Percentiles rank a stretch among this genome's conserved stretches.
These are phyloP conservation scores for Lepidocyrtoides sp. DNA, from an alignment of 2,888 invertebrate species.

Conservation along the genomic window DNA sequence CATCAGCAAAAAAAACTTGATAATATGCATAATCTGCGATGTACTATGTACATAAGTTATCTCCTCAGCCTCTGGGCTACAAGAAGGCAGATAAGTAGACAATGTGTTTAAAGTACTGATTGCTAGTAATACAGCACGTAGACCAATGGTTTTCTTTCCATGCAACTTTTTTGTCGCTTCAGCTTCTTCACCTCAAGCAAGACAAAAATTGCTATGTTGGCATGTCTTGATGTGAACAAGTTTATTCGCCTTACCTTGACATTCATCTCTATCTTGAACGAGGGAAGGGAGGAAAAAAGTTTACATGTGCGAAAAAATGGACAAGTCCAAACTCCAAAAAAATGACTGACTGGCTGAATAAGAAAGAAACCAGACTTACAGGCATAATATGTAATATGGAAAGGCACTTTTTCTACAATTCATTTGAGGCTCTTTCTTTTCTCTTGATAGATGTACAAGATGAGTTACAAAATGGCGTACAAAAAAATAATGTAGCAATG, in stretches of 20 bases:
- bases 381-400: neutral
- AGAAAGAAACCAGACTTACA: slow-evolving; percentile 22
- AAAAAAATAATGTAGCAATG: neutral
- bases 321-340: slow-evolving; percentile 48
- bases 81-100: neutral
- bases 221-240: slow-evolving; percentile 51
- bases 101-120: neutral
- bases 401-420: neutral
- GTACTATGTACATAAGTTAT: neutral
- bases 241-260: slow-evolving; percentile 65
- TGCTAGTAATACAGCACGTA: slow-evolving; percentile 11
- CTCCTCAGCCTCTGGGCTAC: neutral
- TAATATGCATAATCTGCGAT: no score
- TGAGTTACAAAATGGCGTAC: neutral
- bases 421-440: neutral
- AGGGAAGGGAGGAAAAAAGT: neutral
- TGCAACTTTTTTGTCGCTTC: neutral
- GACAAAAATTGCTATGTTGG: neutral
- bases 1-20: neutral
- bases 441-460: neutral
- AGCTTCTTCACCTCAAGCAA: no score
- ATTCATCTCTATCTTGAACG: neutral
- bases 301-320: neutral
- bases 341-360: neutral
- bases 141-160: neutral